Evolutionary conservation across 2,888 invertebrate genomes (phyloP), one percentile per base, ranked within the genome.

Genomic region (Campopleginae sp.): DNA sequence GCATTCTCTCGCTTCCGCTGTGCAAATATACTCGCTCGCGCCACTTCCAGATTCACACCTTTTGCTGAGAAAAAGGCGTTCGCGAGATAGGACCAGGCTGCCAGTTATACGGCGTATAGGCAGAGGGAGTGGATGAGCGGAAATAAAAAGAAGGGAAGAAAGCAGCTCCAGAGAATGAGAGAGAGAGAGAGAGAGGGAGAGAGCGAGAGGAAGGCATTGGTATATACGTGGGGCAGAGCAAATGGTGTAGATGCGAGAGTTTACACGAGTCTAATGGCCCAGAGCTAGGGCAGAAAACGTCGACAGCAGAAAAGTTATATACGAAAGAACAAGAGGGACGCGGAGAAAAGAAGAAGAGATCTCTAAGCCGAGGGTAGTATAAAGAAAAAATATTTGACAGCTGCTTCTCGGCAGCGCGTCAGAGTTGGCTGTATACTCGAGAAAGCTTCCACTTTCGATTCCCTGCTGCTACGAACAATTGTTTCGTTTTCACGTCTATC

Each of bases 251-350:
- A 80, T 70, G 82, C 65, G 61, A 61, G 71, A 82, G 83, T 84
- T 82, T 84, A 86, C 86, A 76, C 81, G 84, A 81, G 76, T 75
- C 84, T 86, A 83, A 86, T 85, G 85, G 85, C 76, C 75, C 58
- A 27, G 76, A 85, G 85, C 65, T 51, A 42, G 31, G 33, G 19
- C 31, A 46, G 65, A 71, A 71, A 23, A 42, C 72, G 70, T 65
- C 46, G 71, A 72, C 27, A 74, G 65, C 54, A 61, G 63, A 68
- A 66, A 78, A 70, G 63, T 46, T 74, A 75, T 70, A 38, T 14
- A 19, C 2, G 44, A 31, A 38, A 68, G 71, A 12, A 68, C 31
- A 27, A 44, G 46, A 58, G 10, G 33, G 33, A 31, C 12, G 27
- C 12, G 33, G 31, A 46, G 58, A 42, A 23, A 70, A 51, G 38